phyloP scores from a whole-genome alignment of 2,113 vertebrate genomes.

The Entosphenus tridentatus region DNA sequence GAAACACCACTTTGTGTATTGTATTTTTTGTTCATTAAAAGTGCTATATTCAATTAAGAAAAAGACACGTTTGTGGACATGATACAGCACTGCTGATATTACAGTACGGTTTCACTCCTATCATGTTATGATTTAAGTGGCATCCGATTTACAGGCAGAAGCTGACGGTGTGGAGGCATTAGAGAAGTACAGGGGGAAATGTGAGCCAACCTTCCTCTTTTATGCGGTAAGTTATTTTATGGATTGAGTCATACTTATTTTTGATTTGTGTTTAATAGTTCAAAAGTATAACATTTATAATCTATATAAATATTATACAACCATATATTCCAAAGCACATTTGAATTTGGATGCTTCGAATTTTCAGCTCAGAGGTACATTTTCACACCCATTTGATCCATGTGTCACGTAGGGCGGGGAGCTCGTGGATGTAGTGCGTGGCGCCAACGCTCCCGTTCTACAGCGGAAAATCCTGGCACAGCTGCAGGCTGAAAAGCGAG shows the following conservation, averaged over 20 bases:
- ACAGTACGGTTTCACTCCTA: no score
- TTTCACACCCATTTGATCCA: not conserved
- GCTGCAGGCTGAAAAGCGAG: conserved; percentile 34
- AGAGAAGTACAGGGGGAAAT: conserved; percentile 50
- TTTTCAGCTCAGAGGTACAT: not conserved
- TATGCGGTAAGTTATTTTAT: conserved; percentile 37
- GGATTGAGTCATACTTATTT: not conserved
- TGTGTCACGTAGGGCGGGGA: conserved; percentile 38
- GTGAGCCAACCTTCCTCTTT: conserved; percentile 69
- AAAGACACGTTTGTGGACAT: no score
- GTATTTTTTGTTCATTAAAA: no score
- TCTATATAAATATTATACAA: not conserved
- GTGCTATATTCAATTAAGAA: no score
- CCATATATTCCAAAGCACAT: not conserved
- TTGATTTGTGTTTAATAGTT: not conserved
- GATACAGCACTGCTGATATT: no score
- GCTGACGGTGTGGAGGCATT: conserved; percentile 50
- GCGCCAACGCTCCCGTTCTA: conserved; percentile 44
- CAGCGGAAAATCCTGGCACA: conserved; percentile 53
- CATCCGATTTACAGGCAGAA: conserved; percentile 33
- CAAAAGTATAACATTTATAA: not conserved
- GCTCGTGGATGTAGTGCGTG: conserved; percentile 44
- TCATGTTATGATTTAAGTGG: no score
- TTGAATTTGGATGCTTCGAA: not conserved
- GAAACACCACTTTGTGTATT: conserved; percentile 8